Conservation (phyloP, 2,888 invertebrate genomes). For the Cancer borealis region DNA sequence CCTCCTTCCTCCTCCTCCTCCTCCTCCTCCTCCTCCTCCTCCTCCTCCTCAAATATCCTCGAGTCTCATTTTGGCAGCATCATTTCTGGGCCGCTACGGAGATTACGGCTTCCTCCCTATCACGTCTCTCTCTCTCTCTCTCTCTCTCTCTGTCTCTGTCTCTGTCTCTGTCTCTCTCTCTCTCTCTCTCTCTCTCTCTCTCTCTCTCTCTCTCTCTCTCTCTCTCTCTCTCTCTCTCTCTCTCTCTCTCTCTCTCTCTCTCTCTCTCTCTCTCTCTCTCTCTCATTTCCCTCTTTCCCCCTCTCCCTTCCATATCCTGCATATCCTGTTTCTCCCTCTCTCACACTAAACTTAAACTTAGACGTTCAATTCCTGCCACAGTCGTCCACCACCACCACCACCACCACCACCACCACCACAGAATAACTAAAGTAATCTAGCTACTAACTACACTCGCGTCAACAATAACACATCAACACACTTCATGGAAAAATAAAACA, state of each 20-base stretch:
- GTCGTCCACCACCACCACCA: no score
- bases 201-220: no score
- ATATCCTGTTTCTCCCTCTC: background rate
- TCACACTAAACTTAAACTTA: background rate
- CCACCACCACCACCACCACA: no score
- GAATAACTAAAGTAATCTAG: no score
- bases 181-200: background rate
- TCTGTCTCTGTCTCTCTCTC: background rate
- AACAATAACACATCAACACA: background rate
- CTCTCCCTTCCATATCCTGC: background rate
- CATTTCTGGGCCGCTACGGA: background rate
- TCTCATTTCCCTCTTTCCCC: background rate
- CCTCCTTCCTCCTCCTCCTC: no score
- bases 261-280: background rate
- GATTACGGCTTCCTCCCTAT: background rate
- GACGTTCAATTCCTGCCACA: background rate
- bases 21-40: background rate
- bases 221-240: background rate
- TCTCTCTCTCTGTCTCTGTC: no score
- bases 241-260: background rate
- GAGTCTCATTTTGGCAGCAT: slow-evolving; percentile 1
- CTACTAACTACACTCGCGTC: no score
- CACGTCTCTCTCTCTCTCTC: background rate
- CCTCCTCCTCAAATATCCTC: background rate
- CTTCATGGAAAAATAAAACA: background rate